phyloP scores from a whole-genome alignment of 2,888 invertebrate genomes.

The Amphipyra berbera region DNA sequence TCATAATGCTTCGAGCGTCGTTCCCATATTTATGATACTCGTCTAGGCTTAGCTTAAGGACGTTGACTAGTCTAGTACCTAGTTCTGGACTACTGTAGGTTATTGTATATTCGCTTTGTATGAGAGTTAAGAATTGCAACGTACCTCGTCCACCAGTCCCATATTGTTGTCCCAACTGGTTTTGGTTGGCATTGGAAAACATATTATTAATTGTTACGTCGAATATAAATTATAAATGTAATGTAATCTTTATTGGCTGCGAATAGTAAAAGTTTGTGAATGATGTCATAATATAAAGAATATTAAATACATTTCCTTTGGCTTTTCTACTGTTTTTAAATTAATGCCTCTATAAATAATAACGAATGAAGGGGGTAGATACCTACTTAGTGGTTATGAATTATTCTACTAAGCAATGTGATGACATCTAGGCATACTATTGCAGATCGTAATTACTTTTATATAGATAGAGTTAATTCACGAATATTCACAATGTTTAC shows the following conservation, averaged over 20 bases:
- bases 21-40: conserved; percentile 12
- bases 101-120: conserved; percentile 23
- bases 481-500: too few species aligned
- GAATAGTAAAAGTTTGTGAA: conserved; percentile 51
- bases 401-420: conserved; percentile 44
- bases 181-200: conserved; percentile 17
- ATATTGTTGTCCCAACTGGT: conserved; percentile 23
- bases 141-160: conserved; percentile 25
- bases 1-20: conserved; percentile 2
- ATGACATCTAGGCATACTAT: conserved; percentile 39
- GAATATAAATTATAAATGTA: conserved; percentile 56
- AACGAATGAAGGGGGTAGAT: conserved; percentile 30
- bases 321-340: conserved; percentile 45
- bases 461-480: too few species aligned
- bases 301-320: conserved; percentile 50
- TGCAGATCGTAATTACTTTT: conserved; percentile 21
- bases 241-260: conserved; percentile 39
- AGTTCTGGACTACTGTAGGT: conserved; percentile 35
- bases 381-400: too few species aligned
- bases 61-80: conserved; percentile 53
- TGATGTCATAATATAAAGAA: conserved; percentile 60
- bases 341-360: conserved; percentile 48
- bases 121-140: conserved; percentile 6
- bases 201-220: conserved; percentile 46
- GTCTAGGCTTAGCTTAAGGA: conserved; percentile 62